These are phyloP conservation scores for Malacoraja senta DNA, from an alignment of 2,797 vertebrate species.

Conservation along the genomic window DNA sequence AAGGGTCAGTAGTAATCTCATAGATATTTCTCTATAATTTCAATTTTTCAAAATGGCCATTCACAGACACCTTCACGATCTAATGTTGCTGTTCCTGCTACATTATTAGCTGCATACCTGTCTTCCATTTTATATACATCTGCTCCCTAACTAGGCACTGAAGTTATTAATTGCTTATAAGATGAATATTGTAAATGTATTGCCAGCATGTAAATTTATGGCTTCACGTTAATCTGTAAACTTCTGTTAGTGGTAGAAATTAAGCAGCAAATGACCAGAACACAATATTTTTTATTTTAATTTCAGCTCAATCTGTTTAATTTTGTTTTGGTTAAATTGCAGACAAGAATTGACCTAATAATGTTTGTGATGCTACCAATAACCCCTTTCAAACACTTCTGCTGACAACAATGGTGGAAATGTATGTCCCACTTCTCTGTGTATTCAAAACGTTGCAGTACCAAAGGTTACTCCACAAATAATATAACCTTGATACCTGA, in stretches of 20 bases:
- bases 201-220: not conserved
- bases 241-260: not conserved
- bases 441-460: not conserved
- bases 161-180: not conserved
- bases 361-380: not conserved
- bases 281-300: not conserved
- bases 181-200: not conserved
- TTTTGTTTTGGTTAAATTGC: constrained; percentile 3
- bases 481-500: not conserved
- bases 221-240: not conserved
- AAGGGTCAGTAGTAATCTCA: not conserved
- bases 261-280: not conserved
- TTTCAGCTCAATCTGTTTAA: not conserved
- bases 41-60: not conserved
- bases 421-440: not conserved
- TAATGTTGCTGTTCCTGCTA: not conserved
- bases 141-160: not conserved
- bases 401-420: not conserved
- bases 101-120: not conserved
- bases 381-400: not conserved
- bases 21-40: not conserved
- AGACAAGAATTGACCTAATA: not conserved
- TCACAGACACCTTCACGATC: not conserved
- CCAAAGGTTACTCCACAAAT: not conserved
- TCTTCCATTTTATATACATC: not conserved